Evolutionary conservation across 2,113 vertebrate species (phyloP).

Genomic region (Brachyhypopomus occidentalis): DNA sequence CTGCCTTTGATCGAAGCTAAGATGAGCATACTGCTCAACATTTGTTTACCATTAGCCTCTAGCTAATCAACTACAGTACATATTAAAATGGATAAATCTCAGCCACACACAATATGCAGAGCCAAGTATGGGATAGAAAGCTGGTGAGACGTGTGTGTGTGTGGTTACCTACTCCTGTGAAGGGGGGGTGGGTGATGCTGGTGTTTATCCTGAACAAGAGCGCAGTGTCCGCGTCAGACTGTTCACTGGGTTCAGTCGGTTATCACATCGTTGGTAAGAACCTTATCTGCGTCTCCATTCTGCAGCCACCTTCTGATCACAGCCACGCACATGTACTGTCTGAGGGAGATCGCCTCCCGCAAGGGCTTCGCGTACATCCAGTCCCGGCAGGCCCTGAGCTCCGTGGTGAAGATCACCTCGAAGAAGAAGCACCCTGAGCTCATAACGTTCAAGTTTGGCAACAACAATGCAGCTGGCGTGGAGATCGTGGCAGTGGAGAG

Average conservation of each 20-base stretch:
- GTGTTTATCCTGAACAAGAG: too few species aligned
- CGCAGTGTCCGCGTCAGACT: too few species aligned
- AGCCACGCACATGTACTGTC: conserved; percentile 97
- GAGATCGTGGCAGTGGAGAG: conserved; percentile 95
- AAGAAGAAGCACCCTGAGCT: conserved; percentile 98
- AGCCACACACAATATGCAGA: too few species aligned
- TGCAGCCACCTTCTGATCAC: conserved; percentile 91
- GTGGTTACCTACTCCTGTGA: too few species aligned
- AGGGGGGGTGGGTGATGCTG: too few species aligned
- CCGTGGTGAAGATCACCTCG: conserved; percentile 98
- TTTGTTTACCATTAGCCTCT: too few species aligned
- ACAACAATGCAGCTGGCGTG: conserved; percentile 88
- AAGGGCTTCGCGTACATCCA: conserved; percentile 97
- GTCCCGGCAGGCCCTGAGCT: conserved; percentile 92
- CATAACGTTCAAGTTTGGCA: conserved; percentile 98
- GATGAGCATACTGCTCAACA: too few species aligned
- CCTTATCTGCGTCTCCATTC: not conserved
- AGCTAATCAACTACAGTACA: too few species aligned
- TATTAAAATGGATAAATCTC: too few species aligned
- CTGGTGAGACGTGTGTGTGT: too few species aligned
- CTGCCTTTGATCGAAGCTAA: too few species aligned
- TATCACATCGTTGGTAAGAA: not conserved
- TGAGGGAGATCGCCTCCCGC: conserved; percentile 91
- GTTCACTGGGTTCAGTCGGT: not conserved
- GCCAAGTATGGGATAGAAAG: too few species aligned